Evolutionary conservation across 2,888 invertebrate genomes (phyloP).

Genomic region (Lasioglossum vierecki): DNA sequence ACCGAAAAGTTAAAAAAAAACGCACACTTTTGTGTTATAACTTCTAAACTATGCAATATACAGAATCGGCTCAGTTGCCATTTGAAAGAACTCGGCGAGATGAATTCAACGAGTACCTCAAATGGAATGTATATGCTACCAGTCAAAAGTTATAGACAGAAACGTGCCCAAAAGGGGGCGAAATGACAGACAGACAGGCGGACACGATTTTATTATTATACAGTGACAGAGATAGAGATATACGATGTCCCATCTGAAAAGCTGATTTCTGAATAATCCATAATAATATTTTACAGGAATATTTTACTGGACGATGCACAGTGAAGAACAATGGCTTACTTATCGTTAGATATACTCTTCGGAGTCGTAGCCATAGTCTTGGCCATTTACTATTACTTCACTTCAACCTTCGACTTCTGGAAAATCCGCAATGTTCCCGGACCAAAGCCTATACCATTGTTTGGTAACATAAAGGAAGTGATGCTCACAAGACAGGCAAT

Average conservation of each 20-base stretch:
- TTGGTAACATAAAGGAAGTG: slow-evolving; percentile 80
- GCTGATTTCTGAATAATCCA: neutral
- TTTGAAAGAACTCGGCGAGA: too few species aligned
- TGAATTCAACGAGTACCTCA: too few species aligned
- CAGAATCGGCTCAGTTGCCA: too few species aligned
- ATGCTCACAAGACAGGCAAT: slow-evolving; percentile 50
- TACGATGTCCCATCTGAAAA: neutral
- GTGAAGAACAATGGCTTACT: neutral
- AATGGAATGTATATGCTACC: too few species aligned
- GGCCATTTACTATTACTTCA: slow-evolving; percentile 69
- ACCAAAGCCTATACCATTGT: slow-evolving; percentile 78
- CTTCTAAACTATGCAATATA: too few species aligned
- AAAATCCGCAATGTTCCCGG: slow-evolving; percentile 80
- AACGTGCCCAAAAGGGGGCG: too few species aligned
- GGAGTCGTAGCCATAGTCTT: slow-evolving; percentile 81
- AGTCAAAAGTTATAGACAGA: too few species aligned
- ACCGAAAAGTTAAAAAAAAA: too few species aligned
- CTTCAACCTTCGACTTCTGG: slow-evolving; percentile 82
- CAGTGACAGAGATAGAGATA: too few species aligned
- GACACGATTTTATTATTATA: too few species aligned
- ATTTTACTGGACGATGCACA: neutral
- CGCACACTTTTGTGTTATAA: too few species aligned
- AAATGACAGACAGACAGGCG: too few species aligned
- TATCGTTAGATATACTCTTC: slow-evolving; percentile 72
- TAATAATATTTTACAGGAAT: neutral